Evolutionary conservation across 2,888 invertebrate species (phyloP), one percentile per base, ranked within the genome.

Genomic region (Pachydiplax longipennis): DNA sequence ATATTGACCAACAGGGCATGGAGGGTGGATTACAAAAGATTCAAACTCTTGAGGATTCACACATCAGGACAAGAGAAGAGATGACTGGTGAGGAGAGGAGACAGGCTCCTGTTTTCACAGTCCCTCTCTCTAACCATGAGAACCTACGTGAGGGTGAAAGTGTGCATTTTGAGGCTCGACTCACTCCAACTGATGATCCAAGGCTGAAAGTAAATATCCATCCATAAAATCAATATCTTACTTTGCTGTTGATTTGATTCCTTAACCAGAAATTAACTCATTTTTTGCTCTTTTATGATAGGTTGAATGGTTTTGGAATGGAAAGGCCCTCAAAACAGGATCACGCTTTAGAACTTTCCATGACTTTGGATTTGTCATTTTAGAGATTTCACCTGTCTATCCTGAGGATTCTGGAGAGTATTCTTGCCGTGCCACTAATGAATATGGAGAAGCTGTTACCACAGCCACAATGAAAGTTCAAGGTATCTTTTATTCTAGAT

Each of bases 361-460:
- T 93, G 99, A 99, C 94, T 99, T 99, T 94, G 99, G 99, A 91
- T 99, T 99, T 93, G 99, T 99, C 48, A 98, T 99, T 92, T 95
- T 99, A 92, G 99, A 99, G 95, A 99, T 99, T 92, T 98, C 98
- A 13, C 99, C 99, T 0, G 98, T 99, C 18, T 99, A 99, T 93
- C 98, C 98, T 0, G 98, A 99, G 95, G 99, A 99, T 94, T 97
- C 98, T 44, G 99, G 99, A 31, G 98, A 98, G 94, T 98, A 97
- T 93, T 96, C 97, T 90, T 98, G 98, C 94, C 96, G 98, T 93
- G 98, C 98, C 31, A 96, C 95, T 91, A 98, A 98, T 93, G 97
- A 98, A 92, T 98, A 97, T 92, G 98, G 98, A 83, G 97, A 98
- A 94, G 98, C 98, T 91, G 98, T 98, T 2, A 98, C 98, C 15